Conservation (phyloP, 37 sponge, comb jelly and placozoan species). For the Theonella swinhoei region DNA sequence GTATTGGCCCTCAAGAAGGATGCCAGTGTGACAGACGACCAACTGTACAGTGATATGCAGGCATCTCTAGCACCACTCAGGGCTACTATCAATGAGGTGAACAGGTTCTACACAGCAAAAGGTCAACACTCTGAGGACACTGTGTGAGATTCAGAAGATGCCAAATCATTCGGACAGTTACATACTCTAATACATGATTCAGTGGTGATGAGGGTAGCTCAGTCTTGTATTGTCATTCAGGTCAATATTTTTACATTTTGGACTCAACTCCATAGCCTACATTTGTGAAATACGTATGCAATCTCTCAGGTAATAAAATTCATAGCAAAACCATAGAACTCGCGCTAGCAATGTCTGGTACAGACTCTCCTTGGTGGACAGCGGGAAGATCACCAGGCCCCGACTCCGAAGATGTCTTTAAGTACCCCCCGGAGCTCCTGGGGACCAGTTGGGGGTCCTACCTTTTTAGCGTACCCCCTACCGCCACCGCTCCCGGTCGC, state of each 20-base stretch:
- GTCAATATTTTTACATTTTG: too few relatives aligned
- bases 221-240: too few relatives aligned
- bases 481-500: background rate
- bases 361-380: background rate
- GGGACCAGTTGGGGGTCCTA: constrained; percentile 57
- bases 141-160: constrained; percentile 30
- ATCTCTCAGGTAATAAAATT: too few relatives aligned
- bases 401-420: constrained; percentile 1
- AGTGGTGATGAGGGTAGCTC: too few relatives aligned
- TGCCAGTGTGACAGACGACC: constrained; percentile 36
- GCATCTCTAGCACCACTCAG: constrained; percentile 16
- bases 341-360: too few relatives aligned
- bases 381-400: background rate
- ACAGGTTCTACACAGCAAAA: constrained; percentile 59
- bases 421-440: constrained; percentile 32
- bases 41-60: constrained; percentile 58
- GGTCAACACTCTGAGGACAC: constrained; percentile 64
- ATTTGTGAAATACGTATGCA: too few relatives aligned
- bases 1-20: constrained; percentile 60
- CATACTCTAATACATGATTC: too few relatives aligned
- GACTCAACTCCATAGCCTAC: too few relatives aligned
- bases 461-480: constrained; percentile 25
- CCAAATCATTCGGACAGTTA: background rate
- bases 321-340: too few relatives aligned
- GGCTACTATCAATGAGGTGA: constrained; percentile 65